Evolutionary conservation across 2,113 vertebrate species (phyloP).

Genomic region (Artemisiospiza belli): DNA sequence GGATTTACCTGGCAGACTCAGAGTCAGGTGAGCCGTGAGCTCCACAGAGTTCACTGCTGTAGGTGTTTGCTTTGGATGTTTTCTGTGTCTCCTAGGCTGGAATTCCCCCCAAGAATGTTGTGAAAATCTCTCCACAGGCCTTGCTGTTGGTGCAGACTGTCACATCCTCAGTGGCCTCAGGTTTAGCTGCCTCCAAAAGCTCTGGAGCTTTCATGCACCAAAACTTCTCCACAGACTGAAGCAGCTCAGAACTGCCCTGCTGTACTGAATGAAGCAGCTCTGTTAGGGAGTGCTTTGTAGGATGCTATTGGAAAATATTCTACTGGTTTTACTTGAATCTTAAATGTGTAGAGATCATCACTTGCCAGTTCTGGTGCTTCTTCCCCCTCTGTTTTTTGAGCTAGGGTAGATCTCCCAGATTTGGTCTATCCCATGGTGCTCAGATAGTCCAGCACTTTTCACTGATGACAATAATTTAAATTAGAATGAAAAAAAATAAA

Average conservation of each 20-base stretch:
- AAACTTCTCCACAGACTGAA: background rate
- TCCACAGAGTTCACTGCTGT: background rate
- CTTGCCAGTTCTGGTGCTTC: background rate
- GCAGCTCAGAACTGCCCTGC: background rate
- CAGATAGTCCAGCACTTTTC: background rate
- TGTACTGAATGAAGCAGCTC: background rate
- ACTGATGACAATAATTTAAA: background rate
- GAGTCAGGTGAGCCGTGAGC: background rate
- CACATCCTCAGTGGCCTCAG: background rate
- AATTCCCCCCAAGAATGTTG: background rate
- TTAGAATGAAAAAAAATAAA: background rate
- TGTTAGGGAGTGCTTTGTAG: background rate
- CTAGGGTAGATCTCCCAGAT: background rate
- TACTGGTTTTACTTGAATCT: background rate
- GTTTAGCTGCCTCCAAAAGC: background rate
- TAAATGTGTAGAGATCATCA: background rate
- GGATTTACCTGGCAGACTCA: background rate
- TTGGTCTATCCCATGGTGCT: background rate
- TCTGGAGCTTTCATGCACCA: background rate
- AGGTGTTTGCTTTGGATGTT: background rate
- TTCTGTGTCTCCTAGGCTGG: background rate
- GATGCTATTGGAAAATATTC: background rate
- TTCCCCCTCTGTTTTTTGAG: background rate
- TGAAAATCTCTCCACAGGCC: background rate
- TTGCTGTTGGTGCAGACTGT: rapidly evolving